phyloP scores from a whole-genome alignment of 1,140 invertebrate genomes.

The Melanaphis sacchari region DNA sequence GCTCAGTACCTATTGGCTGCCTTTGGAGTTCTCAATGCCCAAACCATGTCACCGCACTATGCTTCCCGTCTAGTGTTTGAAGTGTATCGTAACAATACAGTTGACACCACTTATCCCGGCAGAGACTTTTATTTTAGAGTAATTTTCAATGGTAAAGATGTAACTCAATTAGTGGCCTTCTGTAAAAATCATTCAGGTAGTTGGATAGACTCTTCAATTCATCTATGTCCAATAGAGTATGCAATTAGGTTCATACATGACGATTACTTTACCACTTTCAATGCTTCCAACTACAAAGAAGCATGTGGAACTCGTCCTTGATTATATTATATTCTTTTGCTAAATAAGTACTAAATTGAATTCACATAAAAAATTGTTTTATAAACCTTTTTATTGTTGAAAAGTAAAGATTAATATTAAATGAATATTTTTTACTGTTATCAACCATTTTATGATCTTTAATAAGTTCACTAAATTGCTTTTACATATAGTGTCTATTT shows the following conservation, averaged over 20 bases:
- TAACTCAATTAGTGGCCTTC: constrained; percentile 82
- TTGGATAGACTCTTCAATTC: not conserved
- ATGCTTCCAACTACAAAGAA: constrained; percentile 85
- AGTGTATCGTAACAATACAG: constrained; percentile 61
- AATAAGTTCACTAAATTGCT: not conserved
- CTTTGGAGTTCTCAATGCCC: constrained; percentile 73
- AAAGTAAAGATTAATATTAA: not conserved
- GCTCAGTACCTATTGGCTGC: constrained; percentile 82
- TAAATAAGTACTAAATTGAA: not conserved
- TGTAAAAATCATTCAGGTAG: constrained; percentile 69
- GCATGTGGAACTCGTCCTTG: constrained; percentile 69
- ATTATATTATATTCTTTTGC: not conserved
- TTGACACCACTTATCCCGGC: constrained; percentile 62
- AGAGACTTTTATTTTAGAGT: constrained; percentile 79
- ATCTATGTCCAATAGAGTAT: constrained; percentile 81
- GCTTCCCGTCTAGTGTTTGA: constrained; percentile 87
- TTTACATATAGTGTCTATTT: not conserved
- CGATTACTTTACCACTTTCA: constrained; percentile 81
- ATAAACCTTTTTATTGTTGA: not conserved
- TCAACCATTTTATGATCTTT: not conserved
- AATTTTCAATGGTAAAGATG: constrained; percentile 85
- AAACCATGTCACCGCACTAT: constrained; percentile 74
- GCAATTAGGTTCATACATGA: constrained; percentile 85
- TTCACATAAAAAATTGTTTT: not conserved
- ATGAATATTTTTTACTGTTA: not conserved